Conservation (phyloP, 2,888 invertebrate species). For the Idaea straminata region DNA sequence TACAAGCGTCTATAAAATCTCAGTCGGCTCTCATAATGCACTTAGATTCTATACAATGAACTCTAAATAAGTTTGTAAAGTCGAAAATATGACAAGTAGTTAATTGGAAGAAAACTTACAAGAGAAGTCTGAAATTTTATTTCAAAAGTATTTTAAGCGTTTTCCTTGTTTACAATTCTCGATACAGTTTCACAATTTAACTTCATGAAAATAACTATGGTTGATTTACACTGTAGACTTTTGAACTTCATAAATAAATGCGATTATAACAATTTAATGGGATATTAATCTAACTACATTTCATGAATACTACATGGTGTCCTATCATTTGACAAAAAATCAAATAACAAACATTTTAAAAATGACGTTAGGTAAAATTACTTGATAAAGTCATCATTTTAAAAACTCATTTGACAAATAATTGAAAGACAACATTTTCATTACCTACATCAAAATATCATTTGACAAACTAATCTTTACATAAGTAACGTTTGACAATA, state of each 20-base stretch:
- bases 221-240: background rate
- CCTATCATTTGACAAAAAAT: no score
- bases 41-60: slow-evolving; percentile 23
- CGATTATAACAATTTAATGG: background rate
- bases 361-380: no score
- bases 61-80: background rate
- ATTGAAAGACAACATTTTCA: no score
- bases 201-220: background rate
- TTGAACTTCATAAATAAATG: background rate
- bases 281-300: slow-evolving; percentile 4
- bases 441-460: no score
- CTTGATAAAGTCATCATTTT: no score
- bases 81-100: background rate
- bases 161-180: background rate
- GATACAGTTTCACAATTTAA: background rate
- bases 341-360: no score
- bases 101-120: background rate
- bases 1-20: slow-evolving; percentile 59
- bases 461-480: no score
- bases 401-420: no score
- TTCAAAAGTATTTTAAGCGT: background rate
- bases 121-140: background rate
- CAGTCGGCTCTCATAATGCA: slow-evolving; percentile 67
- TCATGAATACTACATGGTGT: background rate
- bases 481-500: no score